A percentile compares a stretch with the other conserved stretches of the same genome.
Conservation (phyloP, 1,140 invertebrate species). For the Drosophila sturtevanti region DNA sequence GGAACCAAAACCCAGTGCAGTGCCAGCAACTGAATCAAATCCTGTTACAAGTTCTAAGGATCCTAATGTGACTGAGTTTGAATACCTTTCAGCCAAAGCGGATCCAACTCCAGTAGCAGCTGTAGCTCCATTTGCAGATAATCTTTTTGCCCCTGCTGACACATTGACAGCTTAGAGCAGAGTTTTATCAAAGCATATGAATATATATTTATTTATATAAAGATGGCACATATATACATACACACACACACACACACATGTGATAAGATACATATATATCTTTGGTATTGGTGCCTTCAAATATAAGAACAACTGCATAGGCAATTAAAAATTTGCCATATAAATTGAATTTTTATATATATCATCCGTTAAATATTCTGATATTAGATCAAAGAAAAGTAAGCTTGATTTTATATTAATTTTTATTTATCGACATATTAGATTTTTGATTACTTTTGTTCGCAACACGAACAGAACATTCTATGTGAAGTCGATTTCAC, state of each 20-base stretch:
- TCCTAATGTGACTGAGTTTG: background rate
- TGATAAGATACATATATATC: background rate
- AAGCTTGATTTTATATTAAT: too few species aligned
- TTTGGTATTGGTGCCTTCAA: constrained; percentile 16
- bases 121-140: background rate
- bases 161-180: background rate
- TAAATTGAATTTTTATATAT: background rate
- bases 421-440: too few species aligned
- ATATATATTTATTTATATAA: background rate
- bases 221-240: constrained; percentile 19
- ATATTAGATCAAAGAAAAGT: too few species aligned
- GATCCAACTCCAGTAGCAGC: background rate
- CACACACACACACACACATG: constrained; percentile 28
- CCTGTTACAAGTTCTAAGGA: background rate
- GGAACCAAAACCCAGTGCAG: constrained; percentile 15
- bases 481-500: too few species aligned
- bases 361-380: too few species aligned
- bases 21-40: constrained; percentile 15
- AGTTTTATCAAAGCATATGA: background rate
- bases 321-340: constrained; percentile 52
- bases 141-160: background rate
- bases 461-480: too few species aligned
- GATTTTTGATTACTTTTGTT: too few species aligned
- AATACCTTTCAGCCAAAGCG: background rate
- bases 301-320: constrained; percentile 34